A percentile compares a stretch with the other conserved stretches of the same genome.
These are phyloP conservation scores for Cosmopolites sordidus DNA, from an alignment of 2,888 invertebrate genomes.

Conservation along the genomic window DNA sequence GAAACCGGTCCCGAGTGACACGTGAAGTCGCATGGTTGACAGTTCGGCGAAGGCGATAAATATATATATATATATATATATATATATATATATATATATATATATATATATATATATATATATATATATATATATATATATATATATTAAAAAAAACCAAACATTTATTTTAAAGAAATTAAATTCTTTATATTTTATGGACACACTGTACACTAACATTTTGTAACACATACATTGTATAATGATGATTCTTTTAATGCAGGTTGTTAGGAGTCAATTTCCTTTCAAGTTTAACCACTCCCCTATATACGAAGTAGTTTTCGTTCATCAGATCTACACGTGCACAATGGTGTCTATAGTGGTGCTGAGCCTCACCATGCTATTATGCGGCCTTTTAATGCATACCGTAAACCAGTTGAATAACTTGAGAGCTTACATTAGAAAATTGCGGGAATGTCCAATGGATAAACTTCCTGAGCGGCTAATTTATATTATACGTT, in stretches of 20 bases:
- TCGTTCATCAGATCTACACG: constrained; percentile 34
- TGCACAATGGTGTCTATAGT: constrained; percentile 33
- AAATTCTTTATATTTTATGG: neutral
- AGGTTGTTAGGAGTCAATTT: constrained; percentile 29
- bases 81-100: too few relatives aligned
- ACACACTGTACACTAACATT: neutral
- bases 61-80: too few relatives aligned
- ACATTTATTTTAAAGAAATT: too few relatives aligned
- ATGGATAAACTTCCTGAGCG: constrained; percentile 9
- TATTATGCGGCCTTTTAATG: constrained; percentile 33
- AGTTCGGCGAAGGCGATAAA: too few relatives aligned
- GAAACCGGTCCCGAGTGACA: too few relatives aligned
- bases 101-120: too few relatives aligned
- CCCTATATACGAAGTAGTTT: constrained; percentile 31
- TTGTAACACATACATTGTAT: neutral
- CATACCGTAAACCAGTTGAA: constrained; percentile 34
- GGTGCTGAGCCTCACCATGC: constrained; percentile 34
- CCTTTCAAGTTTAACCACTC: constrained; percentile 33
- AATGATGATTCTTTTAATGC: constrained; percentile 4
- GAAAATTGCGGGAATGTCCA: constrained; percentile 6
- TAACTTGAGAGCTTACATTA: constrained; percentile 17
- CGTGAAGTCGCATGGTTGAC: too few relatives aligned
- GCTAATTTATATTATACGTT: constrained; percentile 24
- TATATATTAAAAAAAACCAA: neutral
- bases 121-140: too few relatives aligned